Percentiles rank a stretch among this genome's conserved stretches.
phyloP scores from a whole-genome alignment of 2,888 invertebrate species.

The Caradrina kadenii region DNA sequence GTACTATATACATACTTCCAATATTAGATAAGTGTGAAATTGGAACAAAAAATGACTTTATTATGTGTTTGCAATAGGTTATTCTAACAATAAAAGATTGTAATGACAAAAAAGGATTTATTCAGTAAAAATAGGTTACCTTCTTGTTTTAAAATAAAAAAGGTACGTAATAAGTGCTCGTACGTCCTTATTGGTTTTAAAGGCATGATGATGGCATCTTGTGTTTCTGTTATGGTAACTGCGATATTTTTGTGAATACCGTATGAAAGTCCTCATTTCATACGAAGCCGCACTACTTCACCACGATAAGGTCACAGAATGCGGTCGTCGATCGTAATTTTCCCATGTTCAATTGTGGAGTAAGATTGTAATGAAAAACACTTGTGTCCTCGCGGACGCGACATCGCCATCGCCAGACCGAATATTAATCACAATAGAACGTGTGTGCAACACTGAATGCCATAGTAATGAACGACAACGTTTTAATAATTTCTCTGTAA shows the following conservation, averaged over 20 bases:
- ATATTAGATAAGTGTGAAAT: constrained; percentile 5
- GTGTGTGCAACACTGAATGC: neutral
- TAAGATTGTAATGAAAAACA: constrained; percentile 32
- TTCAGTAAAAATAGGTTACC: too few relatives aligned
- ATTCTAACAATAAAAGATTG: too few relatives aligned
- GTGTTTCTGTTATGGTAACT: too few relatives aligned
- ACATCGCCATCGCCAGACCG: neutral
- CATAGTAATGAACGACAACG: neutral
- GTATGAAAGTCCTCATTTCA: too few relatives aligned
- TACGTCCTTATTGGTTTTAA: too few relatives aligned
- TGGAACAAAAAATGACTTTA: neutral
- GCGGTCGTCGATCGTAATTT: constrained; percentile 19
- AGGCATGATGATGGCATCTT: too few relatives aligned
- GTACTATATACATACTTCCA: neutral
- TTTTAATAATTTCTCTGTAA: neutral
- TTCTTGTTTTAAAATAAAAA: too few relatives aligned
- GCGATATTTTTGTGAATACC: too few relatives aligned
- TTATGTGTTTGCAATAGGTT: neutral
- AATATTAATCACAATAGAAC: constrained; percentile 21
- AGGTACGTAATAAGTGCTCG: too few relatives aligned
- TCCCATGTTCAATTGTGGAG: neutral
- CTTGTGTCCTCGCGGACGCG: constrained; percentile 6
- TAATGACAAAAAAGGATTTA: too few relatives aligned
- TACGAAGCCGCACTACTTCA: too few relatives aligned
- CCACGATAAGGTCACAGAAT: constrained; percentile 3